A percentile compares a stretch with the other conserved stretches of the same genome.
Evolutionary conservation across 1,140 invertebrate species (phyloP).

Genomic region (Oryzaephilus surinamensis): DNA sequence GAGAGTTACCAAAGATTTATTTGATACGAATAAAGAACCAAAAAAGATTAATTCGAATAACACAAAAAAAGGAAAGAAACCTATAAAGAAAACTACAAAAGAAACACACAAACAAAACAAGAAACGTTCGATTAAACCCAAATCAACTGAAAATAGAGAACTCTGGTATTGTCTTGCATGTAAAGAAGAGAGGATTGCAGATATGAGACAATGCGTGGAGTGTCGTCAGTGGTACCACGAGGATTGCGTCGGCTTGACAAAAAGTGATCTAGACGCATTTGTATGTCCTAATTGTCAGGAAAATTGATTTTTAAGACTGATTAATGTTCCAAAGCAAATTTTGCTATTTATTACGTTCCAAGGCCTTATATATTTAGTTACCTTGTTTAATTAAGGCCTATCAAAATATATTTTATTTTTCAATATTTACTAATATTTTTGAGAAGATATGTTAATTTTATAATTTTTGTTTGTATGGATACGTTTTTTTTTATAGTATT

Average conservation of each 20-base stretch:
- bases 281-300: too few relatives aligned
- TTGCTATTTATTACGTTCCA: too few relatives aligned
- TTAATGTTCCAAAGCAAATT: too few relatives aligned
- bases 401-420: too few relatives aligned
- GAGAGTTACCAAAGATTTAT: constrained; percentile 1
- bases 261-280: not conserved
- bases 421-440: too few relatives aligned
- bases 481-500: too few relatives aligned
- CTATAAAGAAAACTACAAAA: not conserved
- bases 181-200: not conserved
- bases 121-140: not conserved
- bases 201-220: not conserved
- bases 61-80: not conserved
- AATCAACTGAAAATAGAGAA: not conserved
- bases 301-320: too few relatives aligned
- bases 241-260: not conserved
- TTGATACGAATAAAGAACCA: not conserved
- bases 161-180: not conserved
- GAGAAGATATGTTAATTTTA: too few relatives aligned
- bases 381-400: too few relatives aligned
- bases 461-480: too few relatives aligned
- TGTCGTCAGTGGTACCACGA: not conserved
- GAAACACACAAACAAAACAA: not conserved
- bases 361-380: too few relatives aligned
- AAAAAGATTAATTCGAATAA: not conserved